Base-by-base conservation (phyloP, 2,113 vertebrate species). In the Pitta sordida region DNA sequence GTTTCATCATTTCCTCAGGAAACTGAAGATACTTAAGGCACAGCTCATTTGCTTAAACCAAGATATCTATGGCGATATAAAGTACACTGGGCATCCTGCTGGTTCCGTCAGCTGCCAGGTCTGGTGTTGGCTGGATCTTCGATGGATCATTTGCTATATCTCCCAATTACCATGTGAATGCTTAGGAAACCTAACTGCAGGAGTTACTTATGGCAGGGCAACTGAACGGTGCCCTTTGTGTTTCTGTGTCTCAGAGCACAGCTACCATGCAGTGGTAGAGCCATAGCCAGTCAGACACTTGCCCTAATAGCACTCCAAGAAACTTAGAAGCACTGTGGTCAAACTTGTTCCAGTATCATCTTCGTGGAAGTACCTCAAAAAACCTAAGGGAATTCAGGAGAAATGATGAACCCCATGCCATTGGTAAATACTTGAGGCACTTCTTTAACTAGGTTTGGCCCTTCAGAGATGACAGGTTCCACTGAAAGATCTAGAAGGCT, bases 1-100 rank as follows among this genome's bases (percentile, higher is more conserved):
- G 30, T 80, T 88, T 74, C 46, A 70, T 70, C 71, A 43, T 59
- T 86, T 46, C 65, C 80, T 87, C 83, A 55, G 69, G 67, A 46
- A 93, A 15, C 21, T 73, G 46, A 36, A 30, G 26, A 48, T 73
- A 74, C 29, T 70, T 83, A 13, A 91, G 55, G 19, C 32, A 70
- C 26, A 76, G 24, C 21, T 83, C 21, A 39, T 43, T 83, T 80
- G 41, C 34, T 59, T 86, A 88, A 80, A 76, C 10, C 22, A 43
- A 76, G 21, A 34, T 53, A 59, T 26, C 23, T 77, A 62, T 21
- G 14, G 53, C 18, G 12, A 44, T 58, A 22, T 34, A 41, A 64
- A 49, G n/a, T 7, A 60, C 13, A n/a, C n/a, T 62, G 26, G 29
- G 10, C 39, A 53, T 73, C 22, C 10, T 41, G 14, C 53, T 76